Percentiles rank a stretch among this genome's conserved stretches.
phyloP scores from a whole-genome alignment of 2,888 invertebrate species.

The Cheiracanthium punctorium region DNA sequence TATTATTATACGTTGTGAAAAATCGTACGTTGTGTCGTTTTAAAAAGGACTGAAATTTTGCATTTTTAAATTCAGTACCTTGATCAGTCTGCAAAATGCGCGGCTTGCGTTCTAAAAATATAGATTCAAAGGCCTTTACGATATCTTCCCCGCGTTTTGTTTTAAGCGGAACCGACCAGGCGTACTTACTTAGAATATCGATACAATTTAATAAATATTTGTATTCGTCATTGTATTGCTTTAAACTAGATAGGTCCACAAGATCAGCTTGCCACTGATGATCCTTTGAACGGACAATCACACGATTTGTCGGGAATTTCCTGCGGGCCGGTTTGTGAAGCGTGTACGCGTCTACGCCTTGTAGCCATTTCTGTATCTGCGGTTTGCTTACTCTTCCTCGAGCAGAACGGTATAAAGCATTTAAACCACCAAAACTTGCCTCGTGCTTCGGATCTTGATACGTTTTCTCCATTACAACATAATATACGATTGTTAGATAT shows the following conservation, averaged over 20 bases:
- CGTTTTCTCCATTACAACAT: no score
- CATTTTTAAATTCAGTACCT: slow-evolving; percentile 72
- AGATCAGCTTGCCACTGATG: not conserved
- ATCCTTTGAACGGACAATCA: not conserved
- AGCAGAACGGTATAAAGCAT: slow-evolving; percentile 31
- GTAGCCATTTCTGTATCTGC: no score
- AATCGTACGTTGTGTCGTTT: slow-evolving; percentile 69
- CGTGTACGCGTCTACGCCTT: no score
- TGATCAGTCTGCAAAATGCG: slow-evolving; percentile 71
- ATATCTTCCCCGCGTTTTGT: no score
- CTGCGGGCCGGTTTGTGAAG: slow-evolving; percentile 64
- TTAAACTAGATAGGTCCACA: not conserved
- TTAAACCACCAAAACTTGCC: not conserved
- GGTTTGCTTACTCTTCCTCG: not conserved
- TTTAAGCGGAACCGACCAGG: slow-evolving; percentile 71
- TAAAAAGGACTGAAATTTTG: slow-evolving; percentile 49
- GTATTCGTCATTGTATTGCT: not conserved
- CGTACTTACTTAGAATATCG: slow-evolving; percentile 72
- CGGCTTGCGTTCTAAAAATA: slow-evolving; percentile 63
- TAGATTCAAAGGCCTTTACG: slow-evolving; percentile 69
- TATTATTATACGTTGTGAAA: slow-evolving; percentile 73
- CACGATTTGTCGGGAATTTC: not conserved
- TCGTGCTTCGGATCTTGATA: no score
- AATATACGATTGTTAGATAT: no score
- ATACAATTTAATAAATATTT: slow-evolving; percentile 72